Evolutionary conservation across 2,888 invertebrate species (phyloP), one percentile per base, ranked within the genome.

Genomic region (Trachelus stipa): DNA sequence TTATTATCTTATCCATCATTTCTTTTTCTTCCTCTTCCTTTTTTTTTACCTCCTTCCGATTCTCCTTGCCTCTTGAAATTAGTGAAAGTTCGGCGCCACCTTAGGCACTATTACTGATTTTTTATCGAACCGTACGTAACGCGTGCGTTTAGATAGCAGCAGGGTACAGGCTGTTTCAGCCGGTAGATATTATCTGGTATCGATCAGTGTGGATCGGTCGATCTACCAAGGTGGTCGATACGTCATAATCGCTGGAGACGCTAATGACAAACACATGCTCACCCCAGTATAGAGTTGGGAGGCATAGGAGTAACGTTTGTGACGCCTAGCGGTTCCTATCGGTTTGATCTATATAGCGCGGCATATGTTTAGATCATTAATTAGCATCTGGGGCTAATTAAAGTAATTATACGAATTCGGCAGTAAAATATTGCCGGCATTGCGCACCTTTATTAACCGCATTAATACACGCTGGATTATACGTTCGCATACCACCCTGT

Each of bases 301-400:
- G 40, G 0, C 40, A 56, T 6, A 34, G 15, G 71, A 9, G 12
- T 71, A 31, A 71, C 71, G 71, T 23, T 31, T 31, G 12, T 3
- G 71, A 71, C 31, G 71, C 6, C 23, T 34, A 71, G 12, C 56
- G 56, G 34, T 71, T 71, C 71, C 71, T 71, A 71, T 71, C 71
- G 71, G 69, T 56, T 37, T 78, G 81, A 82, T 84, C 79, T 80
- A 78, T 78, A 75, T 75, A 80, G 79, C 74, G 80, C 87, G 85
- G 87, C 90, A 89, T 87, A 89, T 90, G 91, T 88, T 88, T 84
- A 86, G 88, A 85, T 86, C 88, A 88, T 91, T 88, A 90, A 91
- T 91, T 88, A 87, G 87, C 91, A 90, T 90, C 90, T 90, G 91
- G 88, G 87, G 84, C 86, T 88, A 88, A 91, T 91, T 90, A 90